Evolutionary conservation across 2,888 invertebrate species (phyloP), one percentile per base, ranked within the genome.

Genomic region (Autographa gamma): DNA sequence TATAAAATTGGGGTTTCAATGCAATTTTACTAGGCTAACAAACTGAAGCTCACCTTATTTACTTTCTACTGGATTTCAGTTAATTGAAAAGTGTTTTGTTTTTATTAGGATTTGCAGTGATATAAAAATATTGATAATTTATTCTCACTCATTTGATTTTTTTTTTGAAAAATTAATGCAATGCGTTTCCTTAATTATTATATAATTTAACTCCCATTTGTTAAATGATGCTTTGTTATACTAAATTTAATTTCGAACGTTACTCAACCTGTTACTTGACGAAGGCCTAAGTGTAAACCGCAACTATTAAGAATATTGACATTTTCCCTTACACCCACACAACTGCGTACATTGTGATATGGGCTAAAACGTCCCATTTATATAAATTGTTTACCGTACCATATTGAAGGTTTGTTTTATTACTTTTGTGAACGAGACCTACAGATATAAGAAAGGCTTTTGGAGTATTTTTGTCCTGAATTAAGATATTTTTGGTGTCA

Each of bases 371-470:
- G 63, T 64, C 58, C 54, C 56, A 67, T 65, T 71, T 71, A 69
- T 73, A 63, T 67, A 61, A 80, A 68, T 69, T 82, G 80, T 73
- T 80, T 74, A 71, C 69, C 41, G 59, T 65, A 54, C 66, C 77
- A 64, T 71, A 69, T 63, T 66, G 74, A 48, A 48, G 78, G 60
- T 60, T 74, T 74, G 66, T 82, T 79, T 79, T 82, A 80, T 82
- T 76, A 67, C 77, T 67, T 71, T 56, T 70, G 63, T 19, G 38
- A 68, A 48, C 70, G 60, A 32, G 60, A 43, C 34, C 77, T 56
- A 62, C 71, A 58, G 80, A 56, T 48, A 48, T 71, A 52, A 62
- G 76, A 76, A 14, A 66, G 19, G 14, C 64, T 48, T 76, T 79
- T 43, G 66, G 54, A 60, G 34, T 19, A 60, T 62, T 31, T 13